Base-by-base conservation (phyloP, 2,797 vertebrate species). In the Ptychadena robeensis region DNA sequence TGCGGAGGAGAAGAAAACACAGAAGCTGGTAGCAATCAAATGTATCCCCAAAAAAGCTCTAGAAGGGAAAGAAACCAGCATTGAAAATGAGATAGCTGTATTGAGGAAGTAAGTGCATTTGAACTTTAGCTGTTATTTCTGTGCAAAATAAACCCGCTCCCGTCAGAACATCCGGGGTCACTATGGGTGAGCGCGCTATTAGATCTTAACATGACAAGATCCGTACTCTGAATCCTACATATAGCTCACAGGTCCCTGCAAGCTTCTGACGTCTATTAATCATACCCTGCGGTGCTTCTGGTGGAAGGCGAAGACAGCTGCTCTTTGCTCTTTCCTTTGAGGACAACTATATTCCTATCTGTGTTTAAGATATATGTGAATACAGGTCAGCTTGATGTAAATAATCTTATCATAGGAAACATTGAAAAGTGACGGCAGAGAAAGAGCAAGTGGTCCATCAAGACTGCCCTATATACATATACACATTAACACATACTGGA, bases 21-120 rank as follows among this genome's bases (percentile, higher is more conserved):
- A 84, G 71, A 84, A 84, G 73, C 87, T 99, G 82, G 97, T 99
- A 89, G 98, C 98, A 53, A 95, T 99, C 91, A 99, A 99, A 88
- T 99, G 98, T 87, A 99, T 99, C 14, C 92, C 96, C 66, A 99
- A 98, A 93, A 97, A 98, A 90, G 97, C 97, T 0, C 88, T 99
- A 83, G 96, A 98, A 86, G 97, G 97, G 72, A 99, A 99, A 74
- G 97, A 98, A 88, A 97, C 94, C 91, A 97, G 95, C 94, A 97
- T 99, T n/a, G 97, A 99, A 89, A 99, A 99, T 0, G 98, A 99
- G 92, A 98, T 99, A 0, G 96, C 96, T 0, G 98, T 99, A 74
- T 92, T 99, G 85, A 96, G 97, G 92, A 99, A 97, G 98, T 99
- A 91, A 89, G 96, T 93, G 73, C 9, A 2, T 22, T 14, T 14